Conservation (phyloP, 2,113 vertebrate species). For the Nannospalax galili region DNA sequence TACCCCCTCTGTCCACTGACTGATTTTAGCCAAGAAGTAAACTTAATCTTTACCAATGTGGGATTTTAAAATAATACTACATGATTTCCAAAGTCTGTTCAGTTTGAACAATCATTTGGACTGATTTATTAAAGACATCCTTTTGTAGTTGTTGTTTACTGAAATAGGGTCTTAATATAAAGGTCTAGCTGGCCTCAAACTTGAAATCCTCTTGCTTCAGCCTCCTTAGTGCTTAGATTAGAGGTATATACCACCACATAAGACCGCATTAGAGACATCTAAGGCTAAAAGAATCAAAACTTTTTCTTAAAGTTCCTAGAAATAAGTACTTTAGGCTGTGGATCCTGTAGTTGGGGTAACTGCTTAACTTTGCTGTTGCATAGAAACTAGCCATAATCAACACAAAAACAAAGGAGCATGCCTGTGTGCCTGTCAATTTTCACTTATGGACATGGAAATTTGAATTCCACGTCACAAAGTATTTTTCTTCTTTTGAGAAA, state of each 20-base stretch:
- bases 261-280: background rate
- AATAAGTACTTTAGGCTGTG: background rate
- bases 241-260: background rate
- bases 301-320: background rate
- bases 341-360: background rate
- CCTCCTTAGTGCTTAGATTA: no score
- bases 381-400: background rate
- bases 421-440: background rate
- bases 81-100: conserved; percentile 5
- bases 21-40: conserved; percentile 23
- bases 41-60: background rate
- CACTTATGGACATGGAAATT: background rate
- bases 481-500: conserved; percentile 34
- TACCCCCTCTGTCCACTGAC: background rate
- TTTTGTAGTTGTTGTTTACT: background rate
- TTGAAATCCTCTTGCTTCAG: background rate
- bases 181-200: background rate
- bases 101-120: background rate
- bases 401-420: background rate
- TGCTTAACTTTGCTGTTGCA: background rate
- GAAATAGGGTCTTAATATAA: background rate
- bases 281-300: background rate
- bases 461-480: background rate
- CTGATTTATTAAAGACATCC: background rate
- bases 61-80: background rate